Percentiles rank a stretch among this genome's conserved stretches.
phyloP scores from a whole-genome alignment of 2,888 invertebrate species.

The Mythimna pallens region DNA sequence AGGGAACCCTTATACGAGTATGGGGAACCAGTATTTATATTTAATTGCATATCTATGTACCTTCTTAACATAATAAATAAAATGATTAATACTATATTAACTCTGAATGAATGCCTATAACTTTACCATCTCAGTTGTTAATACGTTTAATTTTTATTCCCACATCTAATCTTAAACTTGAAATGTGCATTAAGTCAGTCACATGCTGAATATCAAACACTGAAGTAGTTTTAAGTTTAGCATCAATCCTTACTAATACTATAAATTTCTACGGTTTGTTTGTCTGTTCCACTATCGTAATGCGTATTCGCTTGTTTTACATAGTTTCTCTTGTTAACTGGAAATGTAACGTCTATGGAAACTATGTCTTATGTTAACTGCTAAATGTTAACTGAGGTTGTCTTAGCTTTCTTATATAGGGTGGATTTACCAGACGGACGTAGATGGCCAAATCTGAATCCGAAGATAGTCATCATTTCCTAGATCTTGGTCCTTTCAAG shows the following conservation, averaged over 20 bases:
- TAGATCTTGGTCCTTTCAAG: too few relatives aligned
- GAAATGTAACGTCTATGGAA: not conserved
- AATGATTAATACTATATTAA: not conserved
- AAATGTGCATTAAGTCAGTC: conserved; percentile 40
- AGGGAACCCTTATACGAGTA: too few relatives aligned
- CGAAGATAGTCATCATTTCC: too few relatives aligned
- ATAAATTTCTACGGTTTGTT: conserved; percentile 1
- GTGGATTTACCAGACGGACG: too few relatives aligned
- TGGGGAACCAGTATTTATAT: too few relatives aligned
- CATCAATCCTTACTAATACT: conserved; percentile 35
- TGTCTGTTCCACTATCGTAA: conserved; percentile 33
- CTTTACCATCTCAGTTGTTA: conserved; percentile 3
- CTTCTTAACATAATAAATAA: too few relatives aligned
- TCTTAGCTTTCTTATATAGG: not conserved
- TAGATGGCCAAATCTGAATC: too few relatives aligned
- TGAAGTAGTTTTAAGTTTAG: conserved; percentile 30
- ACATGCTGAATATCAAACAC: conserved; percentile 25
- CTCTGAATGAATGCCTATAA: not conserved
- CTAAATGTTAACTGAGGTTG: not conserved
- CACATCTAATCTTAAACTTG: conserved; percentile 47
- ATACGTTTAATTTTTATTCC: conserved; percentile 42
- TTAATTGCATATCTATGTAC: too few relatives aligned
- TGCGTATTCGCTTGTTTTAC: conserved; percentile 10
- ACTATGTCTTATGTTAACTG: not conserved
- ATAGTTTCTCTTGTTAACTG: conserved; percentile 32